phyloP scores from a whole-genome alignment of 2,888 invertebrate species.

The Euclidia mi region DNA sequence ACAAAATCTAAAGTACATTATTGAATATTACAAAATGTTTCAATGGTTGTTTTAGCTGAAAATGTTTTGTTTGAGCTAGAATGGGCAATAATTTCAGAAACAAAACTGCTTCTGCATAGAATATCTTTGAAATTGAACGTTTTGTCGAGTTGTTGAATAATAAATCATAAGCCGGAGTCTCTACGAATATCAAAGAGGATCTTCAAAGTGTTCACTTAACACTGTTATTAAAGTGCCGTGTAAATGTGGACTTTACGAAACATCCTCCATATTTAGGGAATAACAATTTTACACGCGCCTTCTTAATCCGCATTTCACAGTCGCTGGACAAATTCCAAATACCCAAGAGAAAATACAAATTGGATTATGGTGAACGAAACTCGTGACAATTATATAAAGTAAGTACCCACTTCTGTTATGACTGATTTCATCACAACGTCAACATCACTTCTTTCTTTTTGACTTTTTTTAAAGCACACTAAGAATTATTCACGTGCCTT shows the following conservation, averaged over 20 bases:
- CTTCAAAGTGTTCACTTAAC: constrained; percentile 78
- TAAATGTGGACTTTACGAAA: constrained; percentile 63
- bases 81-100: constrained; percentile 50
- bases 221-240: constrained; percentile 70
- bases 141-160: constrained; percentile 72
- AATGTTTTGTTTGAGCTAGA: constrained; percentile 10
- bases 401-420: not conserved
- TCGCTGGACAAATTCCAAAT: constrained; percentile 25
- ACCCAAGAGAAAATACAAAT: constrained; percentile 23
- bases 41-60: not conserved
- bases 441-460: too few species aligned
- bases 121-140: constrained; percentile 64
- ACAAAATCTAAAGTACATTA: not conserved
- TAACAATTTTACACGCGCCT: constrained; percentile 23
- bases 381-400: not conserved
- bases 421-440: too few species aligned
- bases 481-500: too few species aligned
- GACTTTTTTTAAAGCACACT: too few species aligned
- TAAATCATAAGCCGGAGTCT: constrained; percentile 76
- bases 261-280: constrained; percentile 39
- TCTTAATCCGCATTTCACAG: constrained; percentile 31
- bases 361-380: constrained; percentile 9
- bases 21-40: constrained; percentile 3
- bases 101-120: constrained; percentile 42
- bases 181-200: constrained; percentile 77